phyloP scores from a whole-genome alignment of 37 sponge, comb jelly and placozoan species.

The Dysidea cf. avara region DNA sequence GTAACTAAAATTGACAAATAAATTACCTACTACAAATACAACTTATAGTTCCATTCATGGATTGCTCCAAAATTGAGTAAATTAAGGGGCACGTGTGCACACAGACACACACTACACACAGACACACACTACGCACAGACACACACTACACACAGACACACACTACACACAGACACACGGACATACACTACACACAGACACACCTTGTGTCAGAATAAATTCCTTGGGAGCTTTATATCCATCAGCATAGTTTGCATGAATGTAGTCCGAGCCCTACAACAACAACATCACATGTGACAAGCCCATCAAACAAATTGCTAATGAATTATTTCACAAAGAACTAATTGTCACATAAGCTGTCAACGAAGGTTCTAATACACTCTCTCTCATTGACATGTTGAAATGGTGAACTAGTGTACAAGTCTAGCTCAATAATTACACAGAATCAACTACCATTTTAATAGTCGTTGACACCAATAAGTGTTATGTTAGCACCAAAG shows the following conservation, averaged over 20 bases:
- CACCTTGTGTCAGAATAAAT: slow-evolving; percentile 89
- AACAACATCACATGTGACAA: neutral
- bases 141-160: slow-evolving; percentile 11
- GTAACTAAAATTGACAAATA: too few relatives aligned
- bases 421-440: too few relatives aligned
- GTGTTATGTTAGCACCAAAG: too few relatives aligned
- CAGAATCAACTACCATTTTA: too few relatives aligned
- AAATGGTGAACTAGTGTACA: too few relatives aligned
- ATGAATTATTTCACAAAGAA: neutral
- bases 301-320: neutral
- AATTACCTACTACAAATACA: too few relatives aligned
- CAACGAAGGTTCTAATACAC: too few relatives aligned
- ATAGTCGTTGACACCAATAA: too few relatives aligned
- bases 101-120: slow-evolving; percentile 8
- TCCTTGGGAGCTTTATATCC: slow-evolving; percentile 64
- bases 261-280: slow-evolving; percentile 78
- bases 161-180: neutral
- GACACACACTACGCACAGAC: neutral
- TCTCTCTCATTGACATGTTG: too few relatives aligned
- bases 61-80: neutral
- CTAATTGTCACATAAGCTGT: too few relatives aligned
- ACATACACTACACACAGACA: neutral
- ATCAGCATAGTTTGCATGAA: slow-evolving; percentile 86
- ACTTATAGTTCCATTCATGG: too few relatives aligned
- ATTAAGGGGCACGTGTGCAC: neutral